These are phyloP conservation scores for Alviniconcha marisindica DNA, from an alignment of 1,140 invertebrate species.

Conservation along the genomic window DNA sequence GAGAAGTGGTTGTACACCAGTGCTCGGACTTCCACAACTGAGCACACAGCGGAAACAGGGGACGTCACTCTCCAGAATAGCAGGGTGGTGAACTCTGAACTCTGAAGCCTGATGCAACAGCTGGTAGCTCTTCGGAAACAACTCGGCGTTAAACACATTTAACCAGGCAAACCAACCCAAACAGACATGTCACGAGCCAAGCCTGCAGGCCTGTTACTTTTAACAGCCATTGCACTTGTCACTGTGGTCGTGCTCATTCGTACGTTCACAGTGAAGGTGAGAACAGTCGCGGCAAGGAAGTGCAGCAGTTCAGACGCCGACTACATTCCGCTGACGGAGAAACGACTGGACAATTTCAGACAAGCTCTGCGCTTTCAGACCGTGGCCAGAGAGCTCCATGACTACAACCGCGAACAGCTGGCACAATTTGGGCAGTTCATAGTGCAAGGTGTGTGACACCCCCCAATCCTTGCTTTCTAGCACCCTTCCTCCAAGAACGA, in stretches of 20 bases:
- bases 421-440: slow-evolving; percentile 56
- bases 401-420: slow-evolving; percentile 58
- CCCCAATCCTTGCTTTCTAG: no score
- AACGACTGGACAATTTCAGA: slow-evolving; percentile 56
- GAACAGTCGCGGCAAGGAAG: slow-evolving; percentile 43
- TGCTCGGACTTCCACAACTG: neutral
- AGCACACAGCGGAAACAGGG: neutral
- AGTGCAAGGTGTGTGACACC: slow-evolving; percentile 42
- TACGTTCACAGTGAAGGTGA: slow-evolving; percentile 55
- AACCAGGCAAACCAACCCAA: neutral
- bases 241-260: slow-evolving; percentile 53
- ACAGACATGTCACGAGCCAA: neutral
- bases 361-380: slow-evolving; percentile 60
- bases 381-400: slow-evolving; percentile 48
- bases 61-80: neutral
- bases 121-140: no score
- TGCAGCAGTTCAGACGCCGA: slow-evolving; percentile 59
- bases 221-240: slow-evolving; percentile 33
- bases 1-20: no score
- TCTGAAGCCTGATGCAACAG: neutral
- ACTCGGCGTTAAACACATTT: no score
- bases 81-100: neutral
- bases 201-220: neutral
- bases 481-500: no score
- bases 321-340: slow-evolving; percentile 56